These are phyloP conservation scores for Thera obeliscata DNA, from an alignment of 2,888 invertebrate genomes.

Conservation along the genomic window DNA sequence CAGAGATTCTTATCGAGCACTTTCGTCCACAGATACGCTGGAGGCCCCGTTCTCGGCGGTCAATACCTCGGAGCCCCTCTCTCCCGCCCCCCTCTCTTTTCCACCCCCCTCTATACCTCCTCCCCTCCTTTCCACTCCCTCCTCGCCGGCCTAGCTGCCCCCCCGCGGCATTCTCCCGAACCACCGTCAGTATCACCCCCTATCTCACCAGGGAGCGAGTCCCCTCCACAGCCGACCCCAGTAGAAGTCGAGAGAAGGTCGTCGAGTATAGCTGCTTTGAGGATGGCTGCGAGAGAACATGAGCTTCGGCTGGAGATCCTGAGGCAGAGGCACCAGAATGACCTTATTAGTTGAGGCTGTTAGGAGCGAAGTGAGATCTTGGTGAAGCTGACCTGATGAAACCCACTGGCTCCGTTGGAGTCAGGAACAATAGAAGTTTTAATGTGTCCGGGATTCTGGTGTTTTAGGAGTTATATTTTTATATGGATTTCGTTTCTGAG, in stretches of 20 bases:
- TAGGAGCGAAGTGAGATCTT: slow-evolving; percentile 4
- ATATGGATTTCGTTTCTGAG: slow-evolving; percentile 5
- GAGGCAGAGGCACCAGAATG: slow-evolving; percentile 89
- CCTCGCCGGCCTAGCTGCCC: slow-evolving; percentile 75
- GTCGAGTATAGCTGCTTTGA: slow-evolving; percentile 93
- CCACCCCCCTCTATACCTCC: slow-evolving; percentile 88
- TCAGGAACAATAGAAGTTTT: too few relatives aligned
- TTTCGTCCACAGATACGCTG: slow-evolving; percentile 64
- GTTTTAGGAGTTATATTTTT: neutral
- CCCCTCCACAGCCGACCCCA: slow-evolving; percentile 77
- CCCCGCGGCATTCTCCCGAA: slow-evolving; percentile 76
- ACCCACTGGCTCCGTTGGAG: too few relatives aligned
- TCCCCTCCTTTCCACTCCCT: slow-evolving; percentile 75
- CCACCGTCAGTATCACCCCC: slow-evolving; percentile 83
- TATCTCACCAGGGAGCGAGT: slow-evolving; percentile 79
- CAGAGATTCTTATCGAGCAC: neutral
- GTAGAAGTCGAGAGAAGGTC: slow-evolving; percentile 93
- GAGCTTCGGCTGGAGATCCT: slow-evolving; percentile 93
- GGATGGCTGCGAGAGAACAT: slow-evolving; percentile 95
- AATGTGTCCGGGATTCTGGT: too few relatives aligned
- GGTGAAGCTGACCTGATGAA: neutral
- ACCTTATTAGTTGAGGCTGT: slow-evolving; percentile 89
- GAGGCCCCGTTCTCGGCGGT: slow-evolving; percentile 68
- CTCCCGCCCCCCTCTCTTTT: slow-evolving; percentile 81
- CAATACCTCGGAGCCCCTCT: slow-evolving; percentile 82